phyloP scores from a whole-genome alignment of 1,140 invertebrate species.

The Pseudomyrmex cubaensis region DNA sequence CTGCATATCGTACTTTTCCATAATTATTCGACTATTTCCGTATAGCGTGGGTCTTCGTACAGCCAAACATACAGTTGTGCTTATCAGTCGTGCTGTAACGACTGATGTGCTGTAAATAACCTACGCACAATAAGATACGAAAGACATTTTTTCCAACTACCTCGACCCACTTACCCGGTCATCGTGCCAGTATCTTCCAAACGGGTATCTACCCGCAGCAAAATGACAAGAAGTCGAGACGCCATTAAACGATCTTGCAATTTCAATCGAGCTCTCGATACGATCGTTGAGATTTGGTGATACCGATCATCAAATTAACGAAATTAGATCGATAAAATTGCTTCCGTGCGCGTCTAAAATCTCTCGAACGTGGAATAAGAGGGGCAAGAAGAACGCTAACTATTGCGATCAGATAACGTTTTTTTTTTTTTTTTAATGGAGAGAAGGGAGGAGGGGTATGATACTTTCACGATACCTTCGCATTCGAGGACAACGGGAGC shows the following conservation, averaged over 20 bases:
- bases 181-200: conserved; percentile 7
- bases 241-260: conserved; percentile 12
- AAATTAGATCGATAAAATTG: background rate
- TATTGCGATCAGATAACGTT: conserved; percentile 65
- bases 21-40: conserved; percentile 28
- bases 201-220: background rate
- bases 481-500: conserved; percentile 44
- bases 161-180: conserved; percentile 48
- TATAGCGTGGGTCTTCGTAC: background rate
- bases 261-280: background rate
- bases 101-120: conserved; percentile 45
- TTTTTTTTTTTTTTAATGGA: no score
- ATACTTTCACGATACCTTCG: conserved; percentile 36
- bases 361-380: conserved; percentile 20
- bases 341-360: background rate
- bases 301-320: background rate
- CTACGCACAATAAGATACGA: conserved; percentile 40
- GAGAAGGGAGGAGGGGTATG: no score
- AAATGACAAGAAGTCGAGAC: background rate
- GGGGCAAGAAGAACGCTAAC: conserved; percentile 24
- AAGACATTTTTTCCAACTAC: conserved; percentile 37
- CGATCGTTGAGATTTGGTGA: background rate
- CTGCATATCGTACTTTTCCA: background rate
- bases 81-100: conserved; percentile 45
- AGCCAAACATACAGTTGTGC: background rate